A percentile compares a stretch with the other conserved stretches of the same genome.
Conservation (phyloP, 2,113 vertebrate genomes). For the Sylvilagus bachmani region DNA sequence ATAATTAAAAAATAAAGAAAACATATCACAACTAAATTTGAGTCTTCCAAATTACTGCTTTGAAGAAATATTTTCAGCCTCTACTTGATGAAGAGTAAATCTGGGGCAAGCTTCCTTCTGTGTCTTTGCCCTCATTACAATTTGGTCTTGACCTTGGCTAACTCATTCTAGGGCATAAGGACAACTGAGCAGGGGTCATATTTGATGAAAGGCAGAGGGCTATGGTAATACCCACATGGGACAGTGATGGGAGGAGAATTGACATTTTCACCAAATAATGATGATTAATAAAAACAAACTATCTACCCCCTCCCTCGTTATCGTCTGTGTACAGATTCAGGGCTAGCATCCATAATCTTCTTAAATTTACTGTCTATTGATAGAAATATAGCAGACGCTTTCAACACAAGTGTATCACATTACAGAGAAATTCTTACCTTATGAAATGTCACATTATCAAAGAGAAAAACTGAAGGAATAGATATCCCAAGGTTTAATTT, state of each 20-base stretch:
- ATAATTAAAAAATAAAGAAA: constrained; percentile 12
- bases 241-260: constrained; percentile 74
- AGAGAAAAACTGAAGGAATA: constrained; percentile 58
- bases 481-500: constrained; percentile 35
- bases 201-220: constrained; percentile 87
- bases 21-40: neutral
- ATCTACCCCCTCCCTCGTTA: constrained; percentile 35
- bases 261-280: constrained; percentile 87
- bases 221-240: constrained; percentile 85
- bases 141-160: constrained; percentile 79
- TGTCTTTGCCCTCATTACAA: constrained; percentile 68
- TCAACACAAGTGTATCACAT: constrained; percentile 75
- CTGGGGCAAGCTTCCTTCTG: constrained; percentile 53
- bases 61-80: constrained; percentile 49
- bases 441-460: constrained; percentile 57
- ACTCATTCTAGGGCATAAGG: constrained; percentile 70
- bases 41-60: constrained; percentile 37
- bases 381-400: constrained; percentile 85
- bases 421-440: constrained; percentile 63
- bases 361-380: constrained; percentile 85
- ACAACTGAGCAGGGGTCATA: constrained; percentile 63
- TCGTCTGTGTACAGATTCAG: constrained; percentile 68
- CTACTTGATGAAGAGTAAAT: constrained; percentile 53
- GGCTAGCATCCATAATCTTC: constrained; percentile 59
- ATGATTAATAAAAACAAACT: constrained; percentile 82